Base-by-base conservation (phyloP, 2,797 vertebrate species). In the Leucoraja ocellata region DNA sequence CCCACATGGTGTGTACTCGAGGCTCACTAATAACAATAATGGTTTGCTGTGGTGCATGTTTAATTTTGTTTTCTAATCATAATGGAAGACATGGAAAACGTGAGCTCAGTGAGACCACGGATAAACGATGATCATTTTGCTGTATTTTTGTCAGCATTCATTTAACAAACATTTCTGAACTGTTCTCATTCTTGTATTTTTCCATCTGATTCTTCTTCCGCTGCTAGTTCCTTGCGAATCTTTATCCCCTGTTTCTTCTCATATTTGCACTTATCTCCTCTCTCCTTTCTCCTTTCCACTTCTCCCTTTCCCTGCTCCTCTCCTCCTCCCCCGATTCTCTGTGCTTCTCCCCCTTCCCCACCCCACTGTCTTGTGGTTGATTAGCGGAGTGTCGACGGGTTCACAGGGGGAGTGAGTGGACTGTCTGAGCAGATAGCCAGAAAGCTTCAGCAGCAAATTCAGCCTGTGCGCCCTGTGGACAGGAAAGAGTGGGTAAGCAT, bases 371-470 rank as follows among this genome's bases (percentile, higher is more conserved):
- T 83, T 81, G 93, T 94, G 94, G 92, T 95, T 94, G 95, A 95
- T 95, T 97, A 99, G 98, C 98, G 96, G 95, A 98, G 97, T 96
- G 97, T 99, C 96, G 98, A 97, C 98, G 98, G 98, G 98, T 98
- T 98, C 97, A 98, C 98, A 93, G 98, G 98, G 94, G 98, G 98
- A 94, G 98, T 99, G 97, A 98, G 97, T 98, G 98, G 97, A 94
- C 95, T 99, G 98, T 97, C 98, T 97, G 98, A 98, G 95, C 98
- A 99, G 96, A 97, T 99, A 98, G 97, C 98, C 97, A 97, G 94
- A 98, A 98, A 98, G 97, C 98, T 98, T 96, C 97, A 98, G 95
- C 96, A 97, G 96, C 98, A 97, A 96, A 97, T 98, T 94, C 97
- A 97, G 9, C 96, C 97, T 96, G 97, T 97, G 96, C 96, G 97